A percentile compares a stretch with the other conserved stretches of the same genome.
Evolutionary conservation across 2,113 vertebrate genomes (phyloP).

Genomic region (Tympanuchus pallidicinctus): DNA sequence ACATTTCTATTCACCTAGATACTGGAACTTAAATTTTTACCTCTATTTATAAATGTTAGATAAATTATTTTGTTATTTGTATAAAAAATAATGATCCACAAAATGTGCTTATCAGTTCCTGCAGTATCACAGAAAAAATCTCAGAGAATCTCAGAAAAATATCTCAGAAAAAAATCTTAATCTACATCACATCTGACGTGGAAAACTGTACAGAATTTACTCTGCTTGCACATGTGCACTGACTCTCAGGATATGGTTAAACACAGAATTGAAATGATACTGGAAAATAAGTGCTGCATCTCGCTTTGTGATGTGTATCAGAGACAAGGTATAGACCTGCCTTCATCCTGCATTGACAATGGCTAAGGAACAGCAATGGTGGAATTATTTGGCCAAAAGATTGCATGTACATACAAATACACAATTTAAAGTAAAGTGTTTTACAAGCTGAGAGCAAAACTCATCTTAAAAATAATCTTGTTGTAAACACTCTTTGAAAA

Average conservation of each 20-base stretch:
- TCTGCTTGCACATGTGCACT: neutral
- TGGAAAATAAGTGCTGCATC: neutral
- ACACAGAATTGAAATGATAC: neutral
- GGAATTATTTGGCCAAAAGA: neutral
- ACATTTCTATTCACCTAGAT: neutral
- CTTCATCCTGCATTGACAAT: neutral
- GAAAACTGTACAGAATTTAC: neutral
- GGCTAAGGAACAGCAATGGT: neutral
- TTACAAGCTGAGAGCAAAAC: neutral
- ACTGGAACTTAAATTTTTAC: neutral
- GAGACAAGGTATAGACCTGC: neutral
- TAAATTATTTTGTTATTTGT: neutral
- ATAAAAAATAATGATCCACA: neutral
- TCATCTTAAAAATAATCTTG: neutral
- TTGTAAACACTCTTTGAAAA: neutral
- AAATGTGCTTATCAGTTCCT: neutral
- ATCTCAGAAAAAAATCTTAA: neutral
- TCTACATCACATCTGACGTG: accelerated
- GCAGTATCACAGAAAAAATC: neutral
- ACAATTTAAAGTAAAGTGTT: neutral
- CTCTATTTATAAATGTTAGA: neutral
- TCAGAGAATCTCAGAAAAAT: too few relatives aligned
- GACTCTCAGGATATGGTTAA: neutral
- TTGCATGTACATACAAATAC: neutral
- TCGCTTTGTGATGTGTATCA: neutral